Conservation (phyloP, 2,888 invertebrate species). For the Hololepta plana region DNA sequence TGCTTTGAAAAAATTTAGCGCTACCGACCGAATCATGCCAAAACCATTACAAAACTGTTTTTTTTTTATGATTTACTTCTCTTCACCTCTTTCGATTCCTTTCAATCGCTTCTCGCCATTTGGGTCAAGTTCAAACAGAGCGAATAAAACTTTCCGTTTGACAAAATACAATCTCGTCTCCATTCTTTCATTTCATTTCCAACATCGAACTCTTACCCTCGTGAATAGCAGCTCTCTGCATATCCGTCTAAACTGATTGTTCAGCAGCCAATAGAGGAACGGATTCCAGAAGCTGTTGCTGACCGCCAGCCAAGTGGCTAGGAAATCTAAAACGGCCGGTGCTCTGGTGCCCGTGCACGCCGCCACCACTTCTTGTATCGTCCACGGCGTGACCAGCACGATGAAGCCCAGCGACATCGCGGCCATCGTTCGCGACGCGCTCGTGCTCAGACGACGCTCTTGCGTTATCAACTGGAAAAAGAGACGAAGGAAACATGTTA, state of each 20-base stretch:
- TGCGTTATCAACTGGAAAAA: conserved; percentile 34
- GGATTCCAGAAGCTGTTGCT: conserved; percentile 87
- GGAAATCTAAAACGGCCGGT: conserved; percentile 64
- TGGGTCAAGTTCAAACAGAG: no score
- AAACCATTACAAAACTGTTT: no score
- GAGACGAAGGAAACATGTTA: no score
- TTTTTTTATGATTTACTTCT: no score
- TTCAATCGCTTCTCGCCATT: no score
- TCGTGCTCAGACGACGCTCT: conserved; percentile 56
- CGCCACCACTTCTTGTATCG: conserved; percentile 78
- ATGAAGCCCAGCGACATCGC: conserved; percentile 84
- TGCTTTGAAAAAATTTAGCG: no score
- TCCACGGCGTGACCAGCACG: conserved; percentile 81
- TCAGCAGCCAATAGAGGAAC: conserved; percentile 73
- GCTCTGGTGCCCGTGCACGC: conserved; percentile 76
- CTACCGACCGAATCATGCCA: no score
- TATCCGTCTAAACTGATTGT: conserved; percentile 68
- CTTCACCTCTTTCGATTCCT: no score
- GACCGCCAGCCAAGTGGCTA: conserved; percentile 71
- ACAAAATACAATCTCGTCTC: no score
- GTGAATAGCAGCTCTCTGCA: conserved; percentile 58
- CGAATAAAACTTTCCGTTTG: no score
- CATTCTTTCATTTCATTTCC: no score
- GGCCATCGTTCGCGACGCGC: conserved; percentile 76
- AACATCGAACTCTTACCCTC: conserved; percentile 41